Evolutionary conservation across 2,888 invertebrate genomes (phyloP).

Genomic region (Fragum fragum): DNA sequence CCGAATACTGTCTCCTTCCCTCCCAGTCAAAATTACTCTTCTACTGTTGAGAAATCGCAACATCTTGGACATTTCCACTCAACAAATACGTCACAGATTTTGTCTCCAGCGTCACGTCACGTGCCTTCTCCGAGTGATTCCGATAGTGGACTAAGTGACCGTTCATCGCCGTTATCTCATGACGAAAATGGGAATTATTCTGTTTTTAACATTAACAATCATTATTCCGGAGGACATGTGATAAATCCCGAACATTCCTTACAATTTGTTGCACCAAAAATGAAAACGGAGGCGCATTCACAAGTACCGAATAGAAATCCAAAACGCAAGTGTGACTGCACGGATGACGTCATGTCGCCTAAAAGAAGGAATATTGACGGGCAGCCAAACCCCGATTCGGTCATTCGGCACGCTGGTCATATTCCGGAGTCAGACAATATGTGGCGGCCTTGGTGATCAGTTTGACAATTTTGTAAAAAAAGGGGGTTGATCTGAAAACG

Average conservation of each 20-base stretch:
- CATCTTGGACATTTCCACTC: not conserved
- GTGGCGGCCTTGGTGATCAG: constrained; percentile 67
- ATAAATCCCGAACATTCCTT: constrained; percentile 34
- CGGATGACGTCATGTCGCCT: constrained; percentile 12
- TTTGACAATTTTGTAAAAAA: not conserved
- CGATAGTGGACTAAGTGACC: constrained; percentile 66
- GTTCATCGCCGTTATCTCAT: constrained; percentile 58
- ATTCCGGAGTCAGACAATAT: constrained; percentile 38
- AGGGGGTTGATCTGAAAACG: too few relatives aligned
- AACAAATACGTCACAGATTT: constrained; percentile 1
- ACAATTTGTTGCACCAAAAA: constrained; percentile 15
- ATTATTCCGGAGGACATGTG: constrained; percentile 2
- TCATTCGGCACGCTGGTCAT: constrained; percentile 8
- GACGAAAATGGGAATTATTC: constrained; percentile 68
- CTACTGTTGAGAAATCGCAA: not conserved
- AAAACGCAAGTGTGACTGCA: constrained; percentile 42
- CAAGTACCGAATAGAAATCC: constrained; percentile 25
- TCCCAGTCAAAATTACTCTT: constrained; percentile 1
- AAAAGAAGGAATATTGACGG: constrained; percentile 34
- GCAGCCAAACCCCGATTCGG: not conserved
- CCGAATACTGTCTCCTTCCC: not conserved
- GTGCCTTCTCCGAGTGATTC: constrained; percentile 66
- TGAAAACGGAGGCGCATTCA: not conserved
- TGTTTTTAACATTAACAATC: constrained; percentile 54
- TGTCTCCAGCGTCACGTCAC: constrained; percentile 39